Evolutionary conservation across 2,113 vertebrate species (phyloP), one percentile per base, ranked within the genome.

Genomic region (Corythoichthys intestinalis): DNA sequence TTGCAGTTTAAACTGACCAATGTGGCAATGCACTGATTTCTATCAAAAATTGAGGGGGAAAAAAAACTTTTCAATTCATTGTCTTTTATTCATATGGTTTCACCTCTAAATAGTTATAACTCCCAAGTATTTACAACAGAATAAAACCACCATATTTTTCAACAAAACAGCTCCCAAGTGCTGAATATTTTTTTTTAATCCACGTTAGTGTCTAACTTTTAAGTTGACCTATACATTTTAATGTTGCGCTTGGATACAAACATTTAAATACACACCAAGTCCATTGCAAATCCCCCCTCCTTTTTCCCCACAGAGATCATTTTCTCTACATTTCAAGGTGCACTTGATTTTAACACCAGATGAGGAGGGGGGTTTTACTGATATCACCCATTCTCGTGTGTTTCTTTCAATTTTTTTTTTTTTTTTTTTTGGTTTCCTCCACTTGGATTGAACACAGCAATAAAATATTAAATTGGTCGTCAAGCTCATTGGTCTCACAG

Each of bases 331-430:
- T 80, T 70, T 70, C 52, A 52, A 72, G 50, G 52, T 67, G 82
- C 79, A 79, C 91, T 91, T 92, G 90, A 89, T 92, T 91, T 91
- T 87, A 90, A 91, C 89, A 90, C 90, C 81, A 50, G 77, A 80
- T 77, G 57, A 13, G 44, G 49, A 72, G 85, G 85, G 34, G 88
- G 91, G 83, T 86, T 88, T 85, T 82, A 85, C 83, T 77, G 70
- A 47, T 56, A 66, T 63, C 63, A 52, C 20, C 38, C 13, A 53
- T 57, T 63, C 37, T 17, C 41, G 7, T 61, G 28, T 6, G 34
- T n/a, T 37, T 56, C 38, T 62, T 64, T 63, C 20, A 28, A 28
- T 28, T 56, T 20, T 46, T 37, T 67, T 34, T 13, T 35, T 37
- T 46, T 49, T 44, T 17, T 52, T 75, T 76, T 92, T 92, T 91